phyloP scores from a whole-genome alignment of 2,888 invertebrate genomes.

The Acleris literana region DNA sequence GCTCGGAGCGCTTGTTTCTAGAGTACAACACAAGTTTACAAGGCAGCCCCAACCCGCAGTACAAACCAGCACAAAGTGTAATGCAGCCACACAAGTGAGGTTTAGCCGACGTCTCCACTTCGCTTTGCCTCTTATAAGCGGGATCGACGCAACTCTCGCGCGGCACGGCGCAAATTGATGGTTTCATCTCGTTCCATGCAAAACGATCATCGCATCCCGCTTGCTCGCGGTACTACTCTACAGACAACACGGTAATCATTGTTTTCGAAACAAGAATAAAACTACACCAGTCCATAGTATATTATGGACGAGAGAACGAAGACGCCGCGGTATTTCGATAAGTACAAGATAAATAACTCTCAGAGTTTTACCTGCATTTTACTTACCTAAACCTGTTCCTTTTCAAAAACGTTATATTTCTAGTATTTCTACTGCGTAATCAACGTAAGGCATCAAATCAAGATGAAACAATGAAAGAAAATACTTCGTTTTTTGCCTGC shows the following conservation, averaged over 20 bases:
- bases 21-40: constrained; percentile 58
- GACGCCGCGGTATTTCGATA: constrained; percentile 73
- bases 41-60: constrained; percentile 49
- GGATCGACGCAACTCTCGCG: constrained; percentile 66
- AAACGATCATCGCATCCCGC: constrained; percentile 75
- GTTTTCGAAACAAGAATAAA: constrained; percentile 75
- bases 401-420: constrained; percentile 48
- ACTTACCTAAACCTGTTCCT: constrained; percentile 54
- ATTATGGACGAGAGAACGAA: constrained; percentile 71
- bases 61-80: constrained; percentile 57
- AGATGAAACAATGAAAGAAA: background rate
- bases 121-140: constrained; percentile 59
- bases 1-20: constrained; percentile 50
- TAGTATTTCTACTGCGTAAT: constrained; percentile 44
- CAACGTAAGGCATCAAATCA: background rate
- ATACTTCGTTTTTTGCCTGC: constrained; percentile 44
- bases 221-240: constrained; percentile 64
- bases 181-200: constrained; percentile 78
- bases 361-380: constrained; percentile 70
- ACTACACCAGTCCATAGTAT: constrained; percentile 70
- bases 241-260: constrained; percentile 75
- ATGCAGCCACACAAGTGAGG: constrained; percentile 54
- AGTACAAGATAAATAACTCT: constrained; percentile 79
- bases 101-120: constrained; percentile 39
- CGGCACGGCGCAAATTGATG: constrained; percentile 74